phyloP scores from a whole-genome alignment of 2,888 invertebrate genomes.

The Cecidostiba fungosa region DNA sequence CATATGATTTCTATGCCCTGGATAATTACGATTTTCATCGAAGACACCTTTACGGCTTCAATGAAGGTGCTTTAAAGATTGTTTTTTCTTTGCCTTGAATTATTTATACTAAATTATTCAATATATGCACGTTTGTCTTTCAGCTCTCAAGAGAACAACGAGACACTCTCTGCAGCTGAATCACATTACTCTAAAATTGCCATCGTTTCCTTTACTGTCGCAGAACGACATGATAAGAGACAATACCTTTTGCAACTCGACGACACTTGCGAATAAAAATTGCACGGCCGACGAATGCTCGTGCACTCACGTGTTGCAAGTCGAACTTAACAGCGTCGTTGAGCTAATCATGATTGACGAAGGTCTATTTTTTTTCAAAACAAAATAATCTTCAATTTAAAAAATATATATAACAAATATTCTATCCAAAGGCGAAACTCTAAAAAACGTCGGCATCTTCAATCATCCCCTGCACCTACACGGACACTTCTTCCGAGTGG shows the following conservation, averaged over 20 bases:
- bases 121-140: no score
- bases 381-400: no score
- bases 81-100: not conserved
- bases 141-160: conserved; percentile 74
- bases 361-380: conserved; percentile 77
- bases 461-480: conserved; percentile 92
- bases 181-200: conserved; percentile 90
- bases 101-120: no score
- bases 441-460: not conserved
- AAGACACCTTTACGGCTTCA: conserved; percentile 87
- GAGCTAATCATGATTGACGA: conserved; percentile 93
- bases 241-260: conserved; percentile 88
- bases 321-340: conserved; percentile 86
- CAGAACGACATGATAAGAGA: conserved; percentile 84
- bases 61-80: conserved; percentile 82
- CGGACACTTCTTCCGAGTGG: conserved; percentile 91
- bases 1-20: conserved; percentile 76
- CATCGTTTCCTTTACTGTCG: conserved; percentile 87
- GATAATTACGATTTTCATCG: conserved; percentile 91
- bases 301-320: conserved; percentile 89
- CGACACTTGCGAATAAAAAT: conserved; percentile 82
- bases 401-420: not conserved
- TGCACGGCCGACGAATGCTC: conserved; percentile 89
- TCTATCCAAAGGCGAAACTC: not conserved
- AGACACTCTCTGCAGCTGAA: conserved; percentile 93